A percentile compares a stretch with the other conserved stretches of the same genome.
phyloP scores from a whole-genome alignment of 2,888 invertebrate species.

The Pseudoips prasinana region DNA sequence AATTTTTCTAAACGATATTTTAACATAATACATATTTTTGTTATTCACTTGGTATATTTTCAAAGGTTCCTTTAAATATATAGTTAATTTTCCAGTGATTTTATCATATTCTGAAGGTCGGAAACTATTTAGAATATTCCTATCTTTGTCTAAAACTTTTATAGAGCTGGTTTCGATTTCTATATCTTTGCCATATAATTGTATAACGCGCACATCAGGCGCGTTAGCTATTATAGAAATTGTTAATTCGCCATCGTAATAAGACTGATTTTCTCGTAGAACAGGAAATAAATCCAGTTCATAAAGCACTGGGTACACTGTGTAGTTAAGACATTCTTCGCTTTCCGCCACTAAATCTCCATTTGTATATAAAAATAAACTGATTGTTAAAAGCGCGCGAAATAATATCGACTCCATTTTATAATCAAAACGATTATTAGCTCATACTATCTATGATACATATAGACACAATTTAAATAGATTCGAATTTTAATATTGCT shows the following conservation, averaged over 20 bases:
- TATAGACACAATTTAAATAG: no score
- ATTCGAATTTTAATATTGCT: no score
- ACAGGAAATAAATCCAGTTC: slow-evolving; percentile 62
- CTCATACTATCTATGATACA: no score
- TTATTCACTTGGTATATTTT: slow-evolving; percentile 45
- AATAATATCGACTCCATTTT: slow-evolving; percentile 34
- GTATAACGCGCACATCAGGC: slow-evolving; percentile 57
- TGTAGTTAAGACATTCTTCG: slow-evolving; percentile 73
- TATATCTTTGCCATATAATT: slow-evolving; percentile 59
- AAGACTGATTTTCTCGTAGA: slow-evolving; percentile 45
- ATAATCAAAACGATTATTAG: no score
- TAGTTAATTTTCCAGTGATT: slow-evolving; percentile 49
- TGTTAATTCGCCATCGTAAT: slow-evolving; percentile 61
- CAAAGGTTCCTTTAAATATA: slow-evolving; percentile 59
- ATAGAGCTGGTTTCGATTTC: slow-evolving; percentile 47
- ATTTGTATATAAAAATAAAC: slow-evolving; percentile 42
- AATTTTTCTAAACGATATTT: slow-evolving; percentile 53
- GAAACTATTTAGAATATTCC: slow-evolving; percentile 53
- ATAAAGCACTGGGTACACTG: slow-evolving; percentile 72
- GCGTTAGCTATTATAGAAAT: slow-evolving; percentile 68
- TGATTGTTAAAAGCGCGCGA: slow-evolving; percentile 34
- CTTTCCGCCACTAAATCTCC: slow-evolving; percentile 47
- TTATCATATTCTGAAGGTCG: slow-evolving; percentile 57
- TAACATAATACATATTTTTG: slow-evolving; percentile 52
- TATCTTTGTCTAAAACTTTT: slow-evolving; percentile 49